A percentile compares a stretch with the other conserved stretches of the same genome.
phyloP scores from a whole-genome alignment of 2,113 vertebrate species.

The Carassius gibelio region DNA sequence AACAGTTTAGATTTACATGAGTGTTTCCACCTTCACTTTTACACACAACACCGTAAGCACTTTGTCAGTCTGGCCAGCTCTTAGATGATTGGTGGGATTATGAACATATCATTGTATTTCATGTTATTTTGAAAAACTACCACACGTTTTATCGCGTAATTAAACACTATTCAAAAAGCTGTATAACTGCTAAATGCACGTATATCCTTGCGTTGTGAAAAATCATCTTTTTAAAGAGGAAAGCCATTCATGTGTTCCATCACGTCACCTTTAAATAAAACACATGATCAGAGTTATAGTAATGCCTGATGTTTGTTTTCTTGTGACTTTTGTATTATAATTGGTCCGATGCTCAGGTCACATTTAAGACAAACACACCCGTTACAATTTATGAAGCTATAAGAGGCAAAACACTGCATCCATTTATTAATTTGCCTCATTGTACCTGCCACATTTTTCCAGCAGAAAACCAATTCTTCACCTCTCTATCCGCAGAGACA shows the following conservation, averaged over 20 bases:
- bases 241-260: background rate
- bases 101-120: too few species aligned
- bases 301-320: slow-evolving; percentile 8
- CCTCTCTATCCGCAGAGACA: slow-evolving; percentile 13
- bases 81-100: too few species aligned
- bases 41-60: too few species aligned
- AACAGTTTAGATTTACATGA: background rate
- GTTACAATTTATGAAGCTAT: background rate
- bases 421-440: slow-evolving; percentile 31
- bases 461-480: slow-evolving; percentile 27
- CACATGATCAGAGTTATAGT: background rate
- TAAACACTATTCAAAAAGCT: too few species aligned
- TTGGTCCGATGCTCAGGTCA: slow-evolving; percentile 1
- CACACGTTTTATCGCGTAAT: background rate
- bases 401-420: background rate
- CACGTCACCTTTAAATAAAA: background rate
- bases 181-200: too few species aligned
- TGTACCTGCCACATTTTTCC: background rate
- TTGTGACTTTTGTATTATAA: background rate
- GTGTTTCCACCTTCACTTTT: background rate
- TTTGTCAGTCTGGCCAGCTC: too few species aligned
- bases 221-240: too few species aligned
- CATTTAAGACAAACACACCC: background rate
- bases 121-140: background rate
- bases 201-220: too few species aligned